Percentiles rank a stretch among this genome's conserved stretches.
Evolutionary conservation across 2,113 vertebrate species (phyloP).

Genomic region (Dryoscopus gambensis): DNA sequence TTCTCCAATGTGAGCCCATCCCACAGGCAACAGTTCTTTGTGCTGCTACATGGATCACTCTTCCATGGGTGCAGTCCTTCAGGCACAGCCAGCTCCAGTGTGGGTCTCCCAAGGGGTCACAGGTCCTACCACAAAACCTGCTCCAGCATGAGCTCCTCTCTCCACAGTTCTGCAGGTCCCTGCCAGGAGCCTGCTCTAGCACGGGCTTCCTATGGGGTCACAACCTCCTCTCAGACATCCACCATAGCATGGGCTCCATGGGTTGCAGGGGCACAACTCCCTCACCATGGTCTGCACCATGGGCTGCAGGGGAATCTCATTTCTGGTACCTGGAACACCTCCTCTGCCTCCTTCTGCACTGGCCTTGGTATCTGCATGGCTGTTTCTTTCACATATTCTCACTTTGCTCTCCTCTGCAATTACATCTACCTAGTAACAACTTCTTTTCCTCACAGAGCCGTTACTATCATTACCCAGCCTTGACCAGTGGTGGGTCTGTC

Average conservation of each 20-base stretch:
- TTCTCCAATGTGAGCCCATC: neutral
- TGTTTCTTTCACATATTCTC: neutral
- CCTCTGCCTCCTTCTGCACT: neutral
- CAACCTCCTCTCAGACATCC: neutral
- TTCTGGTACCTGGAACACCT: neutral
- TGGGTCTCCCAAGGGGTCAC: rapidly evolving
- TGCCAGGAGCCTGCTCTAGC: neutral
- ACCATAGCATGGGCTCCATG: neutral
- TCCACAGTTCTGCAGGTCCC: neutral
- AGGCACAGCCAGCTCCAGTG: neutral
- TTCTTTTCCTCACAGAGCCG: neutral
- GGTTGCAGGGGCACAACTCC: neutral
- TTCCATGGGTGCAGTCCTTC: neutral
- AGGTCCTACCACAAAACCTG: neutral
- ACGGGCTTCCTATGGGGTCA: neutral
- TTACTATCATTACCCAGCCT: neutral
- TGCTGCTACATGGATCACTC: neutral
- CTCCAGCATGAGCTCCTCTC: neutral
- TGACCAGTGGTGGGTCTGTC: neutral
- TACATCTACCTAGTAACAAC: neutral
- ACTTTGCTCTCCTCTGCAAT: neutral
- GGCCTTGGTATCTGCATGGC: neutral
- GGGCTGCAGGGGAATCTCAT: neutral
- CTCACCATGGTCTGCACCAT: neutral
- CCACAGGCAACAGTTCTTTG: neutral